phyloP scores from a whole-genome alignment of 1,140 invertebrate genomes.

The Heliothis subflexa region DNA sequence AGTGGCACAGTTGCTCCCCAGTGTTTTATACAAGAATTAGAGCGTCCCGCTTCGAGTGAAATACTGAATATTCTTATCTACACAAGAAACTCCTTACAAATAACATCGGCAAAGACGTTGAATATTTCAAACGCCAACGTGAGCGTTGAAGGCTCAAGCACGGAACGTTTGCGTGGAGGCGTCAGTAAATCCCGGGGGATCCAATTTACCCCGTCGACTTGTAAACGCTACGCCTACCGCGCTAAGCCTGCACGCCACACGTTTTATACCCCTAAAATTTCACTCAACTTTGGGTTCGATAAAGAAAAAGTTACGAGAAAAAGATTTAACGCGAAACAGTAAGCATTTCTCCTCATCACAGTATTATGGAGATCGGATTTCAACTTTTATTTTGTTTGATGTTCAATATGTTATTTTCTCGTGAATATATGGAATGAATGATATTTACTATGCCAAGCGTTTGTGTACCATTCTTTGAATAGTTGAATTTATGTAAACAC shows the following conservation, averaged over 20 bases:
- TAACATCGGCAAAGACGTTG: slow-evolving; percentile 63
- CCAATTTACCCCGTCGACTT: slow-evolving; percentile 74
- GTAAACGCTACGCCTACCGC: slow-evolving; percentile 62
- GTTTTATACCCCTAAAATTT: slow-evolving; percentile 64
- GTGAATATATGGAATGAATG: not conserved
- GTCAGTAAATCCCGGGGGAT: slow-evolving; percentile 75
- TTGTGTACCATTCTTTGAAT: slow-evolving; percentile 28
- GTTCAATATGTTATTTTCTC: slow-evolving; percentile 19
- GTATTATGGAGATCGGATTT: slow-evolving; percentile 47
- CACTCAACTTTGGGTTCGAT: slow-evolving; percentile 63
- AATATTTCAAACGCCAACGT: slow-evolving; percentile 74
- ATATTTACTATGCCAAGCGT: slow-evolving; percentile 9
- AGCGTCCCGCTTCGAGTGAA: slow-evolving; percentile 22
- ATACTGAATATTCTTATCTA: slow-evolving; percentile 57
- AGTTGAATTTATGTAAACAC: slow-evolving; percentile 49
- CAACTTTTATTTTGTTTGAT: slow-evolving; percentile 43
- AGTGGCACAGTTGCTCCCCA: not conserved
- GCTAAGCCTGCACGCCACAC: slow-evolving; percentile 63
- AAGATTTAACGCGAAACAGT: slow-evolving; percentile 42
- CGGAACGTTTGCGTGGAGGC: slow-evolving; percentile 63
- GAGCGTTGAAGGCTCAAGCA: slow-evolving; percentile 58
- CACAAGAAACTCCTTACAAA: slow-evolving; percentile 56
- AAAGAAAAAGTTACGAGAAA: slow-evolving; percentile 52
- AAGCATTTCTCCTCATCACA: slow-evolving; percentile 41
- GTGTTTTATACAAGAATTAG: slow-evolving; percentile 19